Percentiles rank a stretch among this genome's conserved stretches.
These are phyloP conservation scores for Brachionus paranguensis DNA, from an alignment of 1,140 invertebrate species.

Conservation along the genomic window DNA sequence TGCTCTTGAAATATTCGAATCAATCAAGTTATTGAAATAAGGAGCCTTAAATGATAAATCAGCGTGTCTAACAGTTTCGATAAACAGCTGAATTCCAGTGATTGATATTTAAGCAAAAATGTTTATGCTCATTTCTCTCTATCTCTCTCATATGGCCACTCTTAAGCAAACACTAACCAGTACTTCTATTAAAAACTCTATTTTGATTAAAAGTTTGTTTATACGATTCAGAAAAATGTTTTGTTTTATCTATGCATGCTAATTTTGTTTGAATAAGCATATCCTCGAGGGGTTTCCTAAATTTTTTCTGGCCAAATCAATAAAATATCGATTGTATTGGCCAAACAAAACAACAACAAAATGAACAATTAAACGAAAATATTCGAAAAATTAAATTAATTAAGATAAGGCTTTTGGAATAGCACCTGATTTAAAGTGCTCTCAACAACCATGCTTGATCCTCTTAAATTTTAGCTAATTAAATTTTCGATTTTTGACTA, in stretches of 20 bases:
- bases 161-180: background rate
- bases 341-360: background rate
- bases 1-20: background rate
- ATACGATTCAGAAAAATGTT: background rate
- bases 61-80: background rate
- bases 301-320: background rate
- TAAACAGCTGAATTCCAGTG: constrained; percentile 7
- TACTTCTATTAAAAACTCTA: background rate
- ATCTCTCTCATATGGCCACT: background rate
- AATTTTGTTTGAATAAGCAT: background rate
- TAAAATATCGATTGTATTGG: background rate
- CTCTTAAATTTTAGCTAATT: background rate
- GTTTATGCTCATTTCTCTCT: background rate
- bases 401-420: background rate
- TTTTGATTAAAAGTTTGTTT: background rate
- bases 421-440: background rate
- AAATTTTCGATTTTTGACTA: background rate
- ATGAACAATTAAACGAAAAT: background rate
- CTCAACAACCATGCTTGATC: background rate
- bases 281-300: constrained; percentile 15
- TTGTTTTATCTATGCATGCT: background rate
- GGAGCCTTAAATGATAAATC: background rate
- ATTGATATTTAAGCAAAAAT: constrained; percentile 26
- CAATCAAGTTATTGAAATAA: background rate
- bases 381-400: background rate